A percentile compares a stretch with the other conserved stretches of the same genome.
Evolutionary conservation across 2,797 vertebrate genomes (phyloP).

Genomic region (Hippopotamyrus pictus): DNA sequence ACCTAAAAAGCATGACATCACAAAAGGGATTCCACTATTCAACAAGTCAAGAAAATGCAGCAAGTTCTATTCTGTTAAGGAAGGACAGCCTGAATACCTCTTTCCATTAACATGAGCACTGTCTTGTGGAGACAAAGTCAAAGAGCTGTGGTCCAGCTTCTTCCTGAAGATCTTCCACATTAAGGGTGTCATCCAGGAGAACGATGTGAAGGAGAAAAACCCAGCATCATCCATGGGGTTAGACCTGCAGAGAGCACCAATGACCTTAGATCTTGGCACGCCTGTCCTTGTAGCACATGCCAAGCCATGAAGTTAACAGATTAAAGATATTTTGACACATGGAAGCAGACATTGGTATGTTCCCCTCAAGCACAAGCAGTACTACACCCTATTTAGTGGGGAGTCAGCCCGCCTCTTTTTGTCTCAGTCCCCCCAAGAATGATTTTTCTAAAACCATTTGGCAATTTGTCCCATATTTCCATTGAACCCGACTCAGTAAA

Average conservation of each 20-base stretch:
- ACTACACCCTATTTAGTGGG: not conserved
- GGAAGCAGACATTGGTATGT: not conserved
- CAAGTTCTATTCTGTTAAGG: not conserved
- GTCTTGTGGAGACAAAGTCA: constrained; percentile 58
- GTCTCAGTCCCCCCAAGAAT: not conserved
- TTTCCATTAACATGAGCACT: constrained; percentile 50
- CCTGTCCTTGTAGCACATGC: not conserved
- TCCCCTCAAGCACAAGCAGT: not conserved
- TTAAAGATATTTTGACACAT: not conserved
- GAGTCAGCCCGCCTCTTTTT: not conserved
- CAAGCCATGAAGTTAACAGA: not conserved
- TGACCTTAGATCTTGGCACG: not conserved
- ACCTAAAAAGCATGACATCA: constrained; percentile 39
- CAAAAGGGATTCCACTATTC: not conserved
- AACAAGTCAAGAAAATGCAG: not conserved
- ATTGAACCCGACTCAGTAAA: not conserved
- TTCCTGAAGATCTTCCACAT: constrained; percentile 60
- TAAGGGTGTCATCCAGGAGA: constrained; percentile 65
- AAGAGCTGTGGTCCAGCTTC: constrained; percentile 44
- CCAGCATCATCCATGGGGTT: constrained; percentile 65
- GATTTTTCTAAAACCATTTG: not conserved
- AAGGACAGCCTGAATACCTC: constrained; percentile 47
- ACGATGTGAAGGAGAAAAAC: constrained; percentile 62
- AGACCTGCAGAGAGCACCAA: constrained; percentile 36
- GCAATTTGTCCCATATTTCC: not conserved